Evolutionary conservation across 2,888 invertebrate genomes (phyloP).

Genomic region (Diploptera punctata): DNA sequence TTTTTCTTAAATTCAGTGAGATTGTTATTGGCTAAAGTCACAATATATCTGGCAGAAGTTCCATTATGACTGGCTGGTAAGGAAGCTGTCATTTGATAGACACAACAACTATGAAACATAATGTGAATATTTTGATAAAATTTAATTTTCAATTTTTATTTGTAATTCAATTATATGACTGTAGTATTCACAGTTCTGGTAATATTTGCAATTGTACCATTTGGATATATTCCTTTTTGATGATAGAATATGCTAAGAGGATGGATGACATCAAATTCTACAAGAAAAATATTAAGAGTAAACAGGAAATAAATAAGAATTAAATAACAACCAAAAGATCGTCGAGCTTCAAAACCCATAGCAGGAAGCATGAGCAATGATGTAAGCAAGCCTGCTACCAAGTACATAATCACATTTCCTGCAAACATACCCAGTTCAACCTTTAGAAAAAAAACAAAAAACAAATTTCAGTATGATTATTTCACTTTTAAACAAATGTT

Average conservation of each 20-base stretch:
- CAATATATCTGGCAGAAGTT: too few species aligned
- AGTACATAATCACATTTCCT: conserved; percentile 55
- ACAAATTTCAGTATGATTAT: too few species aligned
- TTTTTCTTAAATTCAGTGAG: too few species aligned
- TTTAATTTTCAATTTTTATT: too few species aligned
- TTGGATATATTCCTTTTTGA: neutral
- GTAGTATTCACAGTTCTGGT: too few species aligned
- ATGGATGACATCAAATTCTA: conserved; percentile 56
- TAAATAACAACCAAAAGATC: conserved; percentile 58
- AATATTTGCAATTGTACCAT: neutral
- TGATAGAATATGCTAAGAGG: conserved; percentile 47
- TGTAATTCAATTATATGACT: too few species aligned
- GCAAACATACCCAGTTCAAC: conserved; percentile 56
- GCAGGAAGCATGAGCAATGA: conserved; percentile 57
- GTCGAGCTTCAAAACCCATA: conserved; percentile 56
- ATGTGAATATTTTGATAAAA: too few species aligned
- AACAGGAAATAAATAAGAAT: conserved; percentile 58
- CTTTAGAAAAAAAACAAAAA: conserved; percentile 48
- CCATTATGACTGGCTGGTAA: too few species aligned
- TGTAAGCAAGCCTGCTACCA: conserved; percentile 54
- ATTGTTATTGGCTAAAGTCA: too few species aligned
- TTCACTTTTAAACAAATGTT: too few species aligned
- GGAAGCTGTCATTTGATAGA: too few species aligned
- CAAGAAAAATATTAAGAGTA: conserved; percentile 58
- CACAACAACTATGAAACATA: too few species aligned